phyloP scores from a whole-genome alignment of 35 echinoderm and acorn worm genomes.

The Hemicentrotus pulcherrimus region DNA sequence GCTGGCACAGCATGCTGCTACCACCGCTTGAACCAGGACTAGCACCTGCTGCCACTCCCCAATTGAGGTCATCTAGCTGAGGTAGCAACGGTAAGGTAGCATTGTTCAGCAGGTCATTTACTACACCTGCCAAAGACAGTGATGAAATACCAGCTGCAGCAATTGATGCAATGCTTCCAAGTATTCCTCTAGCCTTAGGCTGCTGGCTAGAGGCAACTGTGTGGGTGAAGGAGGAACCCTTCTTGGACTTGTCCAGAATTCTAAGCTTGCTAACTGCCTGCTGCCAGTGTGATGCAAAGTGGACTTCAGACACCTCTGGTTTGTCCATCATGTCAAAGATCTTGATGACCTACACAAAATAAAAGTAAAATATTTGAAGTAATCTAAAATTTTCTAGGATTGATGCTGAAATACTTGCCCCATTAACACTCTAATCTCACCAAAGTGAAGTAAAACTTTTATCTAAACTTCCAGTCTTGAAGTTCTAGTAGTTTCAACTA shows the following conservation, averaged over 20 bases:
- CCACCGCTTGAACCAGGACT: neutral
- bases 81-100: conserved; percentile 70
- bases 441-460: too few species aligned
- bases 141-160: conserved; percentile 83
- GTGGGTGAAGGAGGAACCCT: neutral
- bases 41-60: neutral
- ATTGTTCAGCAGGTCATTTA: conserved; percentile 74
- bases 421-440: too few species aligned
- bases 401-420: too few species aligned
- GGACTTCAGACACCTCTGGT: conserved; percentile 82
- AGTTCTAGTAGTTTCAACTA: too few species aligned
- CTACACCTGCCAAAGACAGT: conserved; percentile 67
- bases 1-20: neutral
- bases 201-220: neutral
- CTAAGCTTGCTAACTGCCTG: conserved; percentile 67
- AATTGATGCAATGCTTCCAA: conserved; percentile 70
- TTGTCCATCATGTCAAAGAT: conserved; percentile 90
- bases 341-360: conserved; percentile 79
- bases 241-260: conserved; percentile 63
- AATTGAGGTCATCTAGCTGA: neutral
- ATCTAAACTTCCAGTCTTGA: too few species aligned
- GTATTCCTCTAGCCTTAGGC: neutral
- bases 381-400: neutral
- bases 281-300: conserved; percentile 83
- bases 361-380: neutral